Evolutionary conservation across 2,113 vertebrate species (phyloP).

Genomic region (Rhea americana): DNA sequence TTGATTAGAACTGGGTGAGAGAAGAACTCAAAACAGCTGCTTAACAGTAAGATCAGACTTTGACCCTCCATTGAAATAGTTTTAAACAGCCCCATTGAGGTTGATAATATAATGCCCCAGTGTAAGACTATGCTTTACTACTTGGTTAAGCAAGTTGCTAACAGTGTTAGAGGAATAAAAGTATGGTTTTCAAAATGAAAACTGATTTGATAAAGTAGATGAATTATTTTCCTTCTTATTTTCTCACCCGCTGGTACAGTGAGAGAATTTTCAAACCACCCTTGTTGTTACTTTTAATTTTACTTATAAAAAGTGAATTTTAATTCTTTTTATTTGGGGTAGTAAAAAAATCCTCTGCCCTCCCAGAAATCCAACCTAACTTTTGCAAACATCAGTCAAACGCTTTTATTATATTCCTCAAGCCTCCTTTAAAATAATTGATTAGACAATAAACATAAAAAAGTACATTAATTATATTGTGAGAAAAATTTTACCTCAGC

Average conservation of each 20-base stretch:
- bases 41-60: background rate
- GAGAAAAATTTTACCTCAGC: conserved; percentile 36
- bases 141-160: background rate
- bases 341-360: background rate
- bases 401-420: conserved; percentile 16
- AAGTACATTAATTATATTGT: conserved; percentile 57
- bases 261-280: background rate
- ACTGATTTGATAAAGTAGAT: background rate
- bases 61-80: background rate
- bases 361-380: background rate
- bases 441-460: conserved; percentile 64
- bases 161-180: background rate
- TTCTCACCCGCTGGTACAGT: background rate
- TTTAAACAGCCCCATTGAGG: background rate
- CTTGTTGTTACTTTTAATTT: background rate
- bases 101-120: background rate
- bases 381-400: conserved; percentile 33
- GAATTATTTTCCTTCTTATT: background rate
- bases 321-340: conserved; percentile 19
- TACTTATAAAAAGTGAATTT: background rate
- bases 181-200: background rate
- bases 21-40: background rate
- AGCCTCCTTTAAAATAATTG: conserved; percentile 61
- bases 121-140: background rate
- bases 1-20: background rate